Evolutionary conservation across 2,113 vertebrate species (phyloP), one percentile per base, ranked within the genome.

Genomic region (Cricetomys ansorgei): DNA sequence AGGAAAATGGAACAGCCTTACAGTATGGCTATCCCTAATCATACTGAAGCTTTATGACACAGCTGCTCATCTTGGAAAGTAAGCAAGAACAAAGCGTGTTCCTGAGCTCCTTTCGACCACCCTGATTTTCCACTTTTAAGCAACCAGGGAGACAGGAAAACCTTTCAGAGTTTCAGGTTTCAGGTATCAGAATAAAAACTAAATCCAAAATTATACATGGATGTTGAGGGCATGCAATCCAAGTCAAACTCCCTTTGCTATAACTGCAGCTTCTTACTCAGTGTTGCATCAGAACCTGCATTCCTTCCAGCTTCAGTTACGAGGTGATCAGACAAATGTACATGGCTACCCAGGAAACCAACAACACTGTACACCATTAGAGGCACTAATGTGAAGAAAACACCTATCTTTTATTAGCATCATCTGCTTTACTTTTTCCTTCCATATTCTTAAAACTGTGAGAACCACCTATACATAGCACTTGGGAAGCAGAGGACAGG

Each of bases 301-400:
- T 70, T 48, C 70, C 43, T 19, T 80, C 79, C 88, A 81, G 89
- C 70, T 72, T 90, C 85, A 37, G 96, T 95, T 98, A 95, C 97
- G 97, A 97, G 88, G 97, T 64, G 7, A 97, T 92, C 73, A 94
- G 86, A 70, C 21, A 75, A 48, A 31, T 94, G 43, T 96, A 67
- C 94, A 81, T 40, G 83, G 92, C 90, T 93, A 34, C 69, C 48
- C 79, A 96, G 90, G 94, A 96, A 95, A 95, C 92, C 70, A 67
- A 79, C 75, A 94, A 86, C 59, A 69, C 43, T 2, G 3, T 31
- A 85, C 88, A 90, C 45, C 37, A 75, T 75, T 57, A 64, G 69
- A 92, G 81, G 92, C 15, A 21, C 89, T 80, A 85, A 96, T 80
- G 55, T 81, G 65, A 55, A 93, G 67, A 94, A 94, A 93, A 91